Base-by-base conservation (phyloP, 2,888 invertebrate species). In the Apodemia hepburni region DNA sequence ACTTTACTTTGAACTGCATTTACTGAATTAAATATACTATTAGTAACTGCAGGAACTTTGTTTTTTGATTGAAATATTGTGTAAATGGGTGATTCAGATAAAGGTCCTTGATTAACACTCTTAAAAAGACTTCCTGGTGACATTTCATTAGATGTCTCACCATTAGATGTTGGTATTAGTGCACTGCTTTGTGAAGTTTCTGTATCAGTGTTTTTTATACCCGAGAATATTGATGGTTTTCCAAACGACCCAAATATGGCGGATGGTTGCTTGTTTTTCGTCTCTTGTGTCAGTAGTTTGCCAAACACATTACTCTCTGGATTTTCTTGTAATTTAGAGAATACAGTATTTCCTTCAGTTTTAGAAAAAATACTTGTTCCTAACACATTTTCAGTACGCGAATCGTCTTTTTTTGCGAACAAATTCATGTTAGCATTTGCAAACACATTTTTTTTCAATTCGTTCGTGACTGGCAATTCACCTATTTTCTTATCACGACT, bases 51-150 rank as follows among this genome's bases (percentile, higher is more conserved):
- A 60, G 78, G 78, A 38, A 76, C 77, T 72, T 84, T 86, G 70
- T 85, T 88, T 77, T 88, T 89, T 63, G 73, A 83, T 71, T 81
- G 80, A 68, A 87, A 88, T 75, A 87, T 84, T 38, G 81, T 79
- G 70, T 81, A 85, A 67, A 81, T 81, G n/a, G 59, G 29, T 45
- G 59, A 49, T 29, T 67, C 65, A 33, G 65, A 59, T 59, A 62
- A 59, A 38, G 70, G 66, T 27, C 47, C 45, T 18, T 70, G 63
- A 57, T 70, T 71, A 18, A 82, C 85, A 66, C 76, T 85, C 76
- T 90, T 90, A 65, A 89, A 91, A 64, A 90, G 75, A 65, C 75
- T 85, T 11, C 84, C 80, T 9, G 90, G 87, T 9, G 87, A 85
- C 58, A 82, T 63, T 45, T 75, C 76, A 57, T 64, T 70, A 45